Base-by-base conservation (phyloP, 2,888 invertebrate genomes). In the Pandemis corylana region DNA sequence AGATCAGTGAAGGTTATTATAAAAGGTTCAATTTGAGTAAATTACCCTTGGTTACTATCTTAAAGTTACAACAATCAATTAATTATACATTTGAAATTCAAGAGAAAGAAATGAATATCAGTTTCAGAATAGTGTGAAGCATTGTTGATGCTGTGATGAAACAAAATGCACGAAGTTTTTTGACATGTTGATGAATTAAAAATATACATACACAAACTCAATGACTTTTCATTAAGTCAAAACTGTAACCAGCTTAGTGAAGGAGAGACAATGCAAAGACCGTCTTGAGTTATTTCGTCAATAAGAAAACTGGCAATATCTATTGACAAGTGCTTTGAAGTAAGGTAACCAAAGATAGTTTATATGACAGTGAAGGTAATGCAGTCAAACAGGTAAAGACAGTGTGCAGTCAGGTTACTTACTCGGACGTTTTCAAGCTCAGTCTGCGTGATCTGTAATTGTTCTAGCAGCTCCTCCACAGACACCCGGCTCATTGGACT, bases 371-470 rank as follows among this genome's bases (percentile, higher is more conserved):
- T 2, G 53, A 44, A 7, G 46, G 56, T 65, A 65, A 61, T 70
- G 65, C 65, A 41, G 42, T 65, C 69, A 70, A 70, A 74, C 69
- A 20, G 61, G n/a, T 41, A 12, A 12, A 20, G 56, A 46, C 1
- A 4, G 20, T 56, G 56, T 5, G 5, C n/a, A 20, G 56, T 15
- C 2, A 2, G 56, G 56, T 20, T 15, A 89, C 95, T 95, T 95
- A 98, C 98, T 96, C 97, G 97, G 87, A 98, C 96, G 92, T 97
- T 97, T 90, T 98, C 97, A 90, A 98, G 95, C 94, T 98, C 98
- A 59, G 96, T 96, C 94, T 97, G 97, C 44, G 98, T 97, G 80
- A 97, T 96, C 92, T 97, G 97, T 84, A 98, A 94, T 90, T 98
- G 97, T 87, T 97, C 96, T 83, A 98, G 94, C 82, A 98, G 95